phyloP scores from a whole-genome alignment of 2,113 vertebrate species.

The Gavia stellata region DNA sequence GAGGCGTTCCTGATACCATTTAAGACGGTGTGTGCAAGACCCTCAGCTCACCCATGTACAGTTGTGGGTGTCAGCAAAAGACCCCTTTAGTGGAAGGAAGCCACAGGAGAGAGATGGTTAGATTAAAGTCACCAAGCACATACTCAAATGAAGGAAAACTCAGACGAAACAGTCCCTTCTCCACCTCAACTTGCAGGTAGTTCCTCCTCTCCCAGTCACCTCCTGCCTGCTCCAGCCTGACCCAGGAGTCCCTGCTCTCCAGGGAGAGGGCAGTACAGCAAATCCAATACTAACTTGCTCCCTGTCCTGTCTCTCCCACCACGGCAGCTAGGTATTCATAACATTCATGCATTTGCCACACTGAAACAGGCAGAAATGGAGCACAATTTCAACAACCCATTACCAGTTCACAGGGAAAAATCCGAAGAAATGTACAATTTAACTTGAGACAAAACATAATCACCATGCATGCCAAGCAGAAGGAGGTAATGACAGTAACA shows the following conservation, averaged over 20 bases:
- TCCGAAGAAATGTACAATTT: background rate
- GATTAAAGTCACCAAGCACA: background rate
- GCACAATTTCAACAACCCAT: background rate
- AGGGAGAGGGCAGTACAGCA: background rate
- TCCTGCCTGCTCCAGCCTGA: background rate
- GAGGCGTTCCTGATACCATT: background rate
- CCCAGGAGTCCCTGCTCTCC: background rate
- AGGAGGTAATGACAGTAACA: background rate
- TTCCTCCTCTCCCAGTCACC: background rate
- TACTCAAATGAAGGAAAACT: too few species aligned
- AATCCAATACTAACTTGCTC: background rate
- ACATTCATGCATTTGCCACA: too few species aligned
- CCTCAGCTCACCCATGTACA: background rate
- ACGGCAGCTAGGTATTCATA: too few species aligned
- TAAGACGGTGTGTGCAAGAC: background rate
- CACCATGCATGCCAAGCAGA: accelerated
- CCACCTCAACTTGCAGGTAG: background rate
- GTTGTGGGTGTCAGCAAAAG: background rate
- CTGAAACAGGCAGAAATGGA: background rate
- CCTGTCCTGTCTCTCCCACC: background rate
- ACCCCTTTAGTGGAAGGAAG: background rate
- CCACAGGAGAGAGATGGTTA: background rate
- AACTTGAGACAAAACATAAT: background rate
- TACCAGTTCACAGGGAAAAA: background rate
- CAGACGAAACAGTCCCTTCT: background rate